These are phyloP conservation scores for Phodopus roborovskii DNA, from an alignment of 2,113 vertebrate species.

Conservation along the genomic window DNA sequence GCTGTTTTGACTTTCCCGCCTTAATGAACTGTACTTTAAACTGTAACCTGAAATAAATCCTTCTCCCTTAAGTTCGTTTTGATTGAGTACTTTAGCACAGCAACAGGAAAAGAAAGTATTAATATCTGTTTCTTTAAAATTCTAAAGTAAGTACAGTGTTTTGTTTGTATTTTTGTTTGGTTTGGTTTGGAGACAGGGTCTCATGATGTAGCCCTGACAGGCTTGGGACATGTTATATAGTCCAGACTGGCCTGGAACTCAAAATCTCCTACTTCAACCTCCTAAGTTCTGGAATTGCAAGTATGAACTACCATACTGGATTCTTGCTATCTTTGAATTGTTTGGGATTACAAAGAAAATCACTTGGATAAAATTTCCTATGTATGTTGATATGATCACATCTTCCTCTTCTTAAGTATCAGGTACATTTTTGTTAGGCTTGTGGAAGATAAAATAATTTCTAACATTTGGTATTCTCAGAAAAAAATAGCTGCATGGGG, in stretches of 20 bases:
- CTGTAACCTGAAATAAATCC: background rate
- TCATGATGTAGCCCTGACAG: background rate
- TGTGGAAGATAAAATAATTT: background rate
- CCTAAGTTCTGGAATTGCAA: background rate
- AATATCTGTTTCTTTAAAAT: background rate
- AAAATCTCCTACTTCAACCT: background rate
- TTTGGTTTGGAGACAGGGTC: background rate
- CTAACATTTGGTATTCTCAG: background rate
- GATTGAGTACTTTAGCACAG: background rate
- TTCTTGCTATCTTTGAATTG: constrained; percentile 41
- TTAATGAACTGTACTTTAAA: background rate
- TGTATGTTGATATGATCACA: background rate
- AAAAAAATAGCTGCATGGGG: background rate
- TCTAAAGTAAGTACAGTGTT: background rate
- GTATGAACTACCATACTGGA: background rate
- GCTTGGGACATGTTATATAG: background rate
- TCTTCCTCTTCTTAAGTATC: background rate
- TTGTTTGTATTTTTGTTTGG: background rate
- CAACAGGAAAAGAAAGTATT: background rate
- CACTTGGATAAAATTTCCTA: background rate
- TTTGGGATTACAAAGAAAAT: background rate
- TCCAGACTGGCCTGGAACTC: background rate
- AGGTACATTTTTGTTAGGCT: background rate
- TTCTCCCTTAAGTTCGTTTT: background rate
- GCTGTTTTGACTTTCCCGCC: too few relatives aligned